These are phyloP conservation scores for Leptoclinus maculatus DNA, from an alignment of 2,797 vertebrate genomes.

Conservation along the genomic window DNA sequence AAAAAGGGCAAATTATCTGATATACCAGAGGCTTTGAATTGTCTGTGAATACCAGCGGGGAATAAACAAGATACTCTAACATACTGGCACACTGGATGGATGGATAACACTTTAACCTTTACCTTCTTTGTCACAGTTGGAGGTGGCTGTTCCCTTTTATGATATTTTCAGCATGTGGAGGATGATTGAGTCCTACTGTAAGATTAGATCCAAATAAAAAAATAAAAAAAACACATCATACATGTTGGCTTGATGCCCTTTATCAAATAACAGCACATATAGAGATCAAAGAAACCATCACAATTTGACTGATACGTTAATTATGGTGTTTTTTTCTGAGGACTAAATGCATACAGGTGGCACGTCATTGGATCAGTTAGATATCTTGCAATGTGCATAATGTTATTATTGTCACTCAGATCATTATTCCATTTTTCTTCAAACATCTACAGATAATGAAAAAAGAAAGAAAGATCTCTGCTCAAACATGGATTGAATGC, in stretches of 20 bases:
- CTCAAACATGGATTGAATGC: background rate
- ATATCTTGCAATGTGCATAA: background rate
- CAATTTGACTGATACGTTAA: constrained; percentile 22
- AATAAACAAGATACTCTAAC: constrained; percentile 73
- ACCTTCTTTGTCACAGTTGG: constrained; percentile 56
- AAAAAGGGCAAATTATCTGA: constrained; percentile 78
- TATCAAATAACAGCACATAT: constrained; percentile 15
- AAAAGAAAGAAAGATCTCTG: constrained; percentile 5
- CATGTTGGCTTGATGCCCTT: constrained; percentile 21
- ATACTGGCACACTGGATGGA: constrained; percentile 54
- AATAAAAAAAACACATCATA: constrained; percentile 10
- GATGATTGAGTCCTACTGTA: constrained; percentile 21
- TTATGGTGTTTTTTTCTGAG: constrained; percentile 4
- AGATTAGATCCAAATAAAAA: constrained; percentile 11
- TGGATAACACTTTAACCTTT: constrained; percentile 71
- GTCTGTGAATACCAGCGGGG: constrained; percentile 70
- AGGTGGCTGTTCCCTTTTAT: constrained; percentile 54
- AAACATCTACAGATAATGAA: constrained; percentile 2
- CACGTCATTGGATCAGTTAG: constrained; percentile 6
- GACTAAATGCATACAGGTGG: background rate
- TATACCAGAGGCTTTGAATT: constrained; percentile 74
- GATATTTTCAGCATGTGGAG: constrained; percentile 57
- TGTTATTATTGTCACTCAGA: background rate
- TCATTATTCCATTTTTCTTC: background rate
- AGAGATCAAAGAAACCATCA: constrained; percentile 5